A percentile compares a stretch with the other conserved stretches of the same genome.
Evolutionary conservation across 2,888 invertebrate genomes (phyloP).

Genomic region (Andrena dorsata): DNA sequence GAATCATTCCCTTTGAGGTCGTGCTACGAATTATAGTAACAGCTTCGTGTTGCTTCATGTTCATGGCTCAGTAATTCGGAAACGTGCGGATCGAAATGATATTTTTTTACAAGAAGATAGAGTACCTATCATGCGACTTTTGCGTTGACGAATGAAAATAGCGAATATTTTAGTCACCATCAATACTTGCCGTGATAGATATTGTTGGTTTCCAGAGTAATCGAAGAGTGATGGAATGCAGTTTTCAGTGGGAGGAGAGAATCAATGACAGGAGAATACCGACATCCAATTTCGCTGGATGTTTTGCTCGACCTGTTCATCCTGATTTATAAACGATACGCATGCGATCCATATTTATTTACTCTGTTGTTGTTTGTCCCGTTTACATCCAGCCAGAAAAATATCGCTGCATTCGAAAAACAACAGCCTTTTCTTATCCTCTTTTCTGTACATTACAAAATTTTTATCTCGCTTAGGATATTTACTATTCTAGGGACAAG

Average conservation of each 20-base stretch:
- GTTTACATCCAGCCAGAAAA: constrained; percentile 5
- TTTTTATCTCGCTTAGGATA: not conserved
- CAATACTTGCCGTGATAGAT: not conserved
- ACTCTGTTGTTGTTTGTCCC: constrained; percentile 22
- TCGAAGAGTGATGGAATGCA: constrained; percentile 36
- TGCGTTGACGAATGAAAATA: not conserved
- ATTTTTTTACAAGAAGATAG: not conserved
- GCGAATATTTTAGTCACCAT: constrained; percentile 12
- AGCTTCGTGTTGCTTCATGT: not conserved
- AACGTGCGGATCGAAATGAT: not conserved
- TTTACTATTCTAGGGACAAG: too few species aligned
- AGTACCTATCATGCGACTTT: not conserved
- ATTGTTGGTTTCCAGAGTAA: constrained; percentile 41
- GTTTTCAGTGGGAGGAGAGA: constrained; percentile 17
- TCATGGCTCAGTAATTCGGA: not conserved
- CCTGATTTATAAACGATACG: constrained; percentile 56
- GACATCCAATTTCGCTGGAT: constrained; percentile 39
- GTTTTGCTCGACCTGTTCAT: constrained; percentile 48
- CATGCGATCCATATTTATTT: constrained; percentile 46
- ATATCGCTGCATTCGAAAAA: constrained; percentile 14
- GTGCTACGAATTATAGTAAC: not conserved
- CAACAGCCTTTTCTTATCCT: constrained; percentile 6
- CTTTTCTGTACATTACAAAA: not conserved
- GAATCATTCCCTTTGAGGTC: too few species aligned
- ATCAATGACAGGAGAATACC: constrained; percentile 48